phyloP scores from a whole-genome alignment of 2,797 vertebrate species.

The Coendou prehensilis region DNA sequence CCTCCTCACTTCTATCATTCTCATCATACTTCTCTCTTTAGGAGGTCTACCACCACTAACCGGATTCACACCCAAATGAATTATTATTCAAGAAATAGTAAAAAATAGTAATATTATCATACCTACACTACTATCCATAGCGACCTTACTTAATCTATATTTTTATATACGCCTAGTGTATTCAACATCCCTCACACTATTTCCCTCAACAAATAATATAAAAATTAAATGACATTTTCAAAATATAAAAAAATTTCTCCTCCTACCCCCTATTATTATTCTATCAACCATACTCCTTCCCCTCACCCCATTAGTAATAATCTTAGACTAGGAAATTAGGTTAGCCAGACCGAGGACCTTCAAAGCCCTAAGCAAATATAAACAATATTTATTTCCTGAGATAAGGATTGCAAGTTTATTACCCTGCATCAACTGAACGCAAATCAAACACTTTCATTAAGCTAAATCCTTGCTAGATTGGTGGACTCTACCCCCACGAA shows the following conservation, averaged over 20 bases:
- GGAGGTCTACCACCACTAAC: too few relatives aligned
- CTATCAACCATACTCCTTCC: fast-evolving
- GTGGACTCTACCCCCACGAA: too few relatives aligned
- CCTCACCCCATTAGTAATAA: fast-evolving
- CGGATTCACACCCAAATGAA: fast-evolving
- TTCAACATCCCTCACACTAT: fast-evolving
- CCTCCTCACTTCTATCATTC: fast-evolving
- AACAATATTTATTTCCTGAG: background rate
- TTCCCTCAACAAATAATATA: background rate
- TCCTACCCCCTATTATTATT: fast-evolving
- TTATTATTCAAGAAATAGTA: too few relatives aligned
- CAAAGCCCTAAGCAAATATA: background rate
- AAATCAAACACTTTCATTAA: background rate
- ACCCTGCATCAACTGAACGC: background rate
- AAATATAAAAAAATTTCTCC: background rate
- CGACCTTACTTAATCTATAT: conserved; percentile 60
- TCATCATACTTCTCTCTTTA: fast-evolving
- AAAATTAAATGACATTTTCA: background rate
- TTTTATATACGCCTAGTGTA: conserved; percentile 75
- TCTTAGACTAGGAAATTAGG: background rate
- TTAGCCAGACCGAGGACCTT: background rate
- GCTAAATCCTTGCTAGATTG: background rate
- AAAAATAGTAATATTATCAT: too few relatives aligned
- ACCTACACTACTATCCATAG: too few relatives aligned
- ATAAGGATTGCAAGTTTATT: background rate